phyloP scores from a whole-genome alignment of 1,140 invertebrate genomes.

The Drosophila nikananu region DNA sequence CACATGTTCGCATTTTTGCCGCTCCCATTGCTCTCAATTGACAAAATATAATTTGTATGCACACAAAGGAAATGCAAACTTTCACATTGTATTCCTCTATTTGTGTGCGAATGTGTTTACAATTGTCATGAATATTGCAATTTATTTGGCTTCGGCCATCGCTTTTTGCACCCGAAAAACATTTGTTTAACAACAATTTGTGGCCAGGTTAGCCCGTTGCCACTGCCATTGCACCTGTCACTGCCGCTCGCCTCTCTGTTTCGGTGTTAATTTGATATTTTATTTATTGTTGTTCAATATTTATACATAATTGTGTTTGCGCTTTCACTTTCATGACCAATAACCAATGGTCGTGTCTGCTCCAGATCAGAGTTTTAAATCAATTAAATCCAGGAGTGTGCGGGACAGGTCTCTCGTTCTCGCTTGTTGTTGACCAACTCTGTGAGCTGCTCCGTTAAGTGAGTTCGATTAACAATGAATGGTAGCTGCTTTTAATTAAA shows the following conservation, averaged over 20 bases:
- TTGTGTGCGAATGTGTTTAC: slow-evolving; percentile 62
- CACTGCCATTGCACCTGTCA: slow-evolving; percentile 23
- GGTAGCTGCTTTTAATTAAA: slow-evolving; percentile 28
- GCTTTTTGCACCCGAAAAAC: slow-evolving; percentile 55
- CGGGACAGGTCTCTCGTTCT: not conserved
- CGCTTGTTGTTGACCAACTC: slow-evolving; percentile 11
- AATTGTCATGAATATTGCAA: slow-evolving; percentile 83
- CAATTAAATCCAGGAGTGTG: slow-evolving; percentile 52
- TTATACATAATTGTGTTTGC: slow-evolving; percentile 77
- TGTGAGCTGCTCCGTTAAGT: slow-evolving; percentile 20
- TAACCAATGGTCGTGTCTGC: slow-evolving; percentile 29
- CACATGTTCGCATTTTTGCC: slow-evolving; percentile 12
- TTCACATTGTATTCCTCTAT: slow-evolving; percentile 55
- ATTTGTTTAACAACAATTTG: slow-evolving; percentile 69
- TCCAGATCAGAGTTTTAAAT: slow-evolving; percentile 51
- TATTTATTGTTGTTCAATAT: slow-evolving; percentile 81
- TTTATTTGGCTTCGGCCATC: slow-evolving; percentile 75
- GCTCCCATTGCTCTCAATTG: slow-evolving; percentile 35
- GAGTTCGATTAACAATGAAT: slow-evolving; percentile 25
- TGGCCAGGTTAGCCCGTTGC: slow-evolving; percentile 48
- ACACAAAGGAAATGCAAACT: slow-evolving; percentile 75
- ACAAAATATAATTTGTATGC: slow-evolving; percentile 63
- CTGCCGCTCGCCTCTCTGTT: slow-evolving; percentile 21
- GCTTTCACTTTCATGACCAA: slow-evolving; percentile 47
- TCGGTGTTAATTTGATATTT: slow-evolving; percentile 83